These are phyloP conservation scores for Thamnophis sirtalis DNA, from an alignment of 2,113 vertebrate species.

Conservation along the genomic window DNA sequence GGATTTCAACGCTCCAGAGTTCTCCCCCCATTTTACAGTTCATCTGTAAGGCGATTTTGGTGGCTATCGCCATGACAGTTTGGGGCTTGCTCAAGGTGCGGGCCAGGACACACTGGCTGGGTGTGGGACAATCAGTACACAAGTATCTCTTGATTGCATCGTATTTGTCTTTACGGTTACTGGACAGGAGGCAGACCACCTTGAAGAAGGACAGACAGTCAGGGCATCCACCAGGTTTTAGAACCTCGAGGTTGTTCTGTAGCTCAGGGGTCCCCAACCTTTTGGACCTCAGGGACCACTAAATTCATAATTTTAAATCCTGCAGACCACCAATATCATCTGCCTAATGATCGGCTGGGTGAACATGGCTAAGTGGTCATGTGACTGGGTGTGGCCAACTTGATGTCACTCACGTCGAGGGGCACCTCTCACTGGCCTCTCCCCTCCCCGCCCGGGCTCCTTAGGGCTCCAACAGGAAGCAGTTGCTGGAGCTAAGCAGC, in stretches of 20 bases:
- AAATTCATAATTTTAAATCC: too few species aligned
- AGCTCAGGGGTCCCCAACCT: too few species aligned
- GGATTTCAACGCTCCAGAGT: slow-evolving; percentile 91
- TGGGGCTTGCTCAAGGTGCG: slow-evolving; percentile 83
- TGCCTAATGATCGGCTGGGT: too few species aligned
- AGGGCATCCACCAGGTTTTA: not conserved
- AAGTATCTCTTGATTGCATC: slow-evolving; percentile 91
- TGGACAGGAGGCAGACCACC: slow-evolving; percentile 87
- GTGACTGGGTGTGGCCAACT: too few species aligned
- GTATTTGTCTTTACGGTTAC: slow-evolving; percentile 87
- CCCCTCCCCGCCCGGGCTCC: too few species aligned
- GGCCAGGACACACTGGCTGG: slow-evolving; percentile 89
- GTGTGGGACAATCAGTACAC: slow-evolving; percentile 87
- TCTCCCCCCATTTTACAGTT: slow-evolving; percentile 97
- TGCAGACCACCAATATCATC: too few species aligned
- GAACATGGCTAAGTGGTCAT: too few species aligned
- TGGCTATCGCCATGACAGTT: slow-evolving; percentile 80
- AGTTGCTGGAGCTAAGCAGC: too few species aligned
- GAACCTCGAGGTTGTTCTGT: not conserved
- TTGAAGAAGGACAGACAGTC: slow-evolving; percentile 48
- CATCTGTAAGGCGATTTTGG: slow-evolving; percentile 92
- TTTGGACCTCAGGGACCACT: too few species aligned
- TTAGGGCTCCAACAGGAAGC: too few species aligned
- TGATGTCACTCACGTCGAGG: too few species aligned
- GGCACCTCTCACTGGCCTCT: too few species aligned